Evolutionary conservation across 1,140 invertebrate genomes (phyloP).

Genomic region (Platorchestia sp.): DNA sequence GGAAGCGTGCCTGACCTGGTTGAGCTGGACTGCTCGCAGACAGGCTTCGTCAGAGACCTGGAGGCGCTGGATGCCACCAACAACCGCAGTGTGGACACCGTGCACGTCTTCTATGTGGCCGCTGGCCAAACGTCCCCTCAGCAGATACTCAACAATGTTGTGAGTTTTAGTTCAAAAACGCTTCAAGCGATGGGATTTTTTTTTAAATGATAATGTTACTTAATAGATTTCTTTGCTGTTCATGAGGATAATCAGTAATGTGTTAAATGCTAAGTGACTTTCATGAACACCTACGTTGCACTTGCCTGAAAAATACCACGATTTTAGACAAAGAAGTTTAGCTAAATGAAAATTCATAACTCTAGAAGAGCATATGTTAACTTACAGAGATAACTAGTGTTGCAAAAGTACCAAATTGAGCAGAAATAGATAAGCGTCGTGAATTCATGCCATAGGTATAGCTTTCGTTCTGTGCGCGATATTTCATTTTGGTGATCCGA

Average conservation of each 20-base stretch:
- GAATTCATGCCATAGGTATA: too few relatives aligned
- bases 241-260: background rate
- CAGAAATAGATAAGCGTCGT: too few relatives aligned
- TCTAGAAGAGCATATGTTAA: too few relatives aligned
- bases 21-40: constrained; percentile 81
- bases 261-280: background rate
- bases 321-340: background rate
- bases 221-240: background rate
- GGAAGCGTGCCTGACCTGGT: constrained; percentile 76
- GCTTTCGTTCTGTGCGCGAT: too few relatives aligned
- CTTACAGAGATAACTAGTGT: too few relatives aligned
- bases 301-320: background rate
- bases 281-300: too few relatives aligned
- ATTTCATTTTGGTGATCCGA: too few relatives aligned
- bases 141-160: constrained; percentile 88
- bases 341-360: too few relatives aligned
- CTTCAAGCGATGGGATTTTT: background rate
- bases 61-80: constrained; percentile 85
- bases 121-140: constrained; percentile 82
- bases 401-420: too few relatives aligned
- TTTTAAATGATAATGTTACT: background rate
- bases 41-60: constrained; percentile 81
- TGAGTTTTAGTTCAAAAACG: constrained; percentile 71
- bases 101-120: constrained; percentile 94
- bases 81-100: constrained; percentile 89